Evolutionary conservation across 2,797 vertebrate species (phyloP), one percentile per base, ranked within the genome.

Genomic region (Parambassis ranga): DNA sequence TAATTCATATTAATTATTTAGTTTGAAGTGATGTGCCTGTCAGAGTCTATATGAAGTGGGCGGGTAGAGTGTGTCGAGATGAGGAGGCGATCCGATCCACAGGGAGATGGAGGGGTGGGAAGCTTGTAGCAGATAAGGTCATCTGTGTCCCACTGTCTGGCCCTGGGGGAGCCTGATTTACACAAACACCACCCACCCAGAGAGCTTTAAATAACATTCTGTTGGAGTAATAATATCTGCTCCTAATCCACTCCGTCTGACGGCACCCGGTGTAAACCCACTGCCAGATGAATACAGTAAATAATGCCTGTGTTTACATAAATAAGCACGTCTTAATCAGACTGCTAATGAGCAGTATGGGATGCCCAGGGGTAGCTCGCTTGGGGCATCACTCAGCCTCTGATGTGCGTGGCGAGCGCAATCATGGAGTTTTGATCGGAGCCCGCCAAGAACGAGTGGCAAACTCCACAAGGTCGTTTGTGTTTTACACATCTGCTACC

Each of bases 261-360:
- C 55, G 18, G 37, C 16, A 24, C 39, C 55, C 30, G 14, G 6
- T 24, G 59, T 49, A 53, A 73, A 57, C 49, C 59, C 53, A 69
- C 57, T 36, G 61, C 65, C 56, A 59, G 55, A 84, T 69, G 73
- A 82, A 65, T 77, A 52, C 52, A 75, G 64, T 68, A 87, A 84
- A 86, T 84, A 83, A 84, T 65, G 59, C 41, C 66, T 2, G 6
- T 63, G 76, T 90, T 89, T 75, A 77, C 83, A 75, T 88, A 81
- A 89, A 89, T 88, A 84, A 90, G 86, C 79, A 72, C 28, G 46
- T 75, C 74, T 77, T 88, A 87, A 85, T 91, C 65, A 35, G 75
- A 44, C 59, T 55, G 81, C 85, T 90, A 92, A 92, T 90, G 88
- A 92, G 90, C 75, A 37, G 65, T 47, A 78, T 44, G 67, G 51